These are phyloP conservation scores for Chloropsis hardwickii DNA, from an alignment of 2,113 vertebrate genomes.

Conservation along the genomic window DNA sequence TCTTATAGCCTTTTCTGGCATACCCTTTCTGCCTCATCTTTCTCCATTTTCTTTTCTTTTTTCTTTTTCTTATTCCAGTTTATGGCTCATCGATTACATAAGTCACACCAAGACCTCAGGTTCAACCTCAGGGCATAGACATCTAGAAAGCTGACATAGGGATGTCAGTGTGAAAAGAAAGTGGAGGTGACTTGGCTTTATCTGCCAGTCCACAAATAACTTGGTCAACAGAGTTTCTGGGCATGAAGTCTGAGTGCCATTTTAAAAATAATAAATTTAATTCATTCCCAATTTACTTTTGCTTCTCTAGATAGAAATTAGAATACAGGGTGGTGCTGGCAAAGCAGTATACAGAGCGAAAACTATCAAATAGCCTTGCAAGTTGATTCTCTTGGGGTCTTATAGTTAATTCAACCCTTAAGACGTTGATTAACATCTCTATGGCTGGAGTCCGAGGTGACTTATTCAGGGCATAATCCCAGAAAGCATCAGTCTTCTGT, in stretches of 20 bases:
- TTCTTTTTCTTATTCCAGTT: not conserved
- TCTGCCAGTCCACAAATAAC: not conserved
- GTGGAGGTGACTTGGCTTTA: not conserved
- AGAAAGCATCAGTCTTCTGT: not conserved
- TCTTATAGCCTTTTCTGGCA: not conserved
- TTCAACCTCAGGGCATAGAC: not conserved
- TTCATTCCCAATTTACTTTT: not conserved
- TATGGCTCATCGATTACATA: not conserved
- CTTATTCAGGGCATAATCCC: not conserved
- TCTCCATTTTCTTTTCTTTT: not conserved
- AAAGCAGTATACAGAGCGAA: not conserved
- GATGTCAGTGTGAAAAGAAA: not conserved
- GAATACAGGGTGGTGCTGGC: not conserved
- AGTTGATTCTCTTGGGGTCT: not conserved
- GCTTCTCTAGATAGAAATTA: not conserved
- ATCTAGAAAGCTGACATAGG: not conserved
- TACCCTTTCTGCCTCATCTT: not conserved
- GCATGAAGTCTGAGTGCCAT: not conserved
- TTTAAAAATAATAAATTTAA: conserved; percentile 5
- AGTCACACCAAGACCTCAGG: not conserved
- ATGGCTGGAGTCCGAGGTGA: not conserved
- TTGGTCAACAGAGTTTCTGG: not conserved
- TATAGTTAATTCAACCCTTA: not conserved
- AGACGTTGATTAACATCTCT: not conserved
- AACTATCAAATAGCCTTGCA: not conserved